Base-by-base conservation (phyloP, 2,113 vertebrate species). In the Macroglossus sobrinus region DNA sequence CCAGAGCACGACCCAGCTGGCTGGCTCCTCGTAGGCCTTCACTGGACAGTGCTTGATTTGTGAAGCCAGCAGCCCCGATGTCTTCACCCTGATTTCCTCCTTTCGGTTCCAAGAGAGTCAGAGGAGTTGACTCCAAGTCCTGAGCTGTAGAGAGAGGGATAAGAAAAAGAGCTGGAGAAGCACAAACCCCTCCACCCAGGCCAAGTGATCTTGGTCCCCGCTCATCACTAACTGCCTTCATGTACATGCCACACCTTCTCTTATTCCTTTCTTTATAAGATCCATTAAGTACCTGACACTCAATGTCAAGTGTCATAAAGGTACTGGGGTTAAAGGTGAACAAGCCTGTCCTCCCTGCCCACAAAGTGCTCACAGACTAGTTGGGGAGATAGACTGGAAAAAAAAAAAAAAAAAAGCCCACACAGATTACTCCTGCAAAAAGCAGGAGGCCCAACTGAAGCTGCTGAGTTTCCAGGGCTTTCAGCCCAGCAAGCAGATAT, bases 391-490 rank as follows among this genome's bases (percentile, higher is more conserved):
- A 26, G 66, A 30, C 15, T 13, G 69, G 40, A 89, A 90, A 71
- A 71, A 57, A 40, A 50, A 15, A 5, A 50, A 50, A 50, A 1
- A 50, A 16, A 50, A 13, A 47, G 16, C 50, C 15, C 50, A 50
- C 50, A 50, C 50, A 50, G 50, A 16, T 50, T 50, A 50, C 50
- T 50, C 15, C 21, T 71, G 13, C 38, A 59, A 74, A 59, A 66
- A 68, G 16, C 64, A 38, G 59, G 66, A 82, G 63, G 28, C 8
- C 72, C 75, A 33, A 11, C 33, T 11, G 28, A 71, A 30, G 30
- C 53, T 76, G 64, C 47, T 68, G 43, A 18, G 43, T 86, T 82
- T 72, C 38, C 66, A 61, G 87, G 33, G 55, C 18, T 87, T 75
- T 55, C 35, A 63, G 71, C 38, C 43, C 59, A 63, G 21, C 86